Evolutionary conservation across 2,113 vertebrate genomes (phyloP), one percentile per base, ranked within the genome.

Genomic region (Mesitornis unicolor): DNA sequence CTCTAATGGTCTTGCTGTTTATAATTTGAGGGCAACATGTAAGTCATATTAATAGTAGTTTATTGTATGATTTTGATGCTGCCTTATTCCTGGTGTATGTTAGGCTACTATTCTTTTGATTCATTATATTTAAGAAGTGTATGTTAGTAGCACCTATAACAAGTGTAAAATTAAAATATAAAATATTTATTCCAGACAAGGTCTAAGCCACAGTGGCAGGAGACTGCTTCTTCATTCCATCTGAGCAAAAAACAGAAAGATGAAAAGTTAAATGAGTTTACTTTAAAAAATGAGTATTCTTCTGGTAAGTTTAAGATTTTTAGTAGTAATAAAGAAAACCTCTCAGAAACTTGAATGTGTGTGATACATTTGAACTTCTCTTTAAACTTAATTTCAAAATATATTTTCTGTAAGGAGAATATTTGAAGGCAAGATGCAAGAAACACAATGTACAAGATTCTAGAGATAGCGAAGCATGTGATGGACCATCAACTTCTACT

Each of bases 171-270:
- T 16, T 81, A 33, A 54, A 74, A 35, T 36, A 35, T 43, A 26
- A 60, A 60, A 70, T 76, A 82, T 51, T 40, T 88, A 10, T 94
- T 96, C 77, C 83, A 99, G 98, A 79, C 81, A 67, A 96, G 88
- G 24, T 81, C 84, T 18, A 98, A 98, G 90, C 98, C 98, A 12
- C 85, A 92, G 29, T 99, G 98, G 98, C 98, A 98, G 86, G 97
- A 98, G 59, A 84, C 92, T 8, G 64, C 93, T 18, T 97, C 98
- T 15, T 95, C 95, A 2, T 99, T 99, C 88, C 73, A 82, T 16
- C 56, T 98, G 69, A 95, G 25, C 59, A 8, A 75, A 69, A 96
- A 96, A 20, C 63, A 87, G 67, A 86, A 96, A 5, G 45, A 85
- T 45, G 89, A 96, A 0, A 24, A 77, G 64, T 74, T 87, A 50